These are phyloP conservation scores for Chloroceryle inda DNA, from an alignment of 2,797 vertebrate species.

Conservation along the genomic window DNA sequence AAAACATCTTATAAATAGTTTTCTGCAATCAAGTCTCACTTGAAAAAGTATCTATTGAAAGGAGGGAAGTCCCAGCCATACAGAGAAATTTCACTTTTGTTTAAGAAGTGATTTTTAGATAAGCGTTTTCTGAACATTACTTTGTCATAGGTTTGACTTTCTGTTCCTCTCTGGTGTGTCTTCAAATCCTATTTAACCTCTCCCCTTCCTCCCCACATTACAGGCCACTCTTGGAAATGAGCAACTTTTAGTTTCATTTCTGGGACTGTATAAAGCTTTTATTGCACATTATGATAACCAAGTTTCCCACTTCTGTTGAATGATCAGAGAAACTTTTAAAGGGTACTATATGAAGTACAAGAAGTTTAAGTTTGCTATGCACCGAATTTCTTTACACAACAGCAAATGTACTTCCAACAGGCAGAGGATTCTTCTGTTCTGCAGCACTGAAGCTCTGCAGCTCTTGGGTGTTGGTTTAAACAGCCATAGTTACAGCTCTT, in stretches of 20 bases:
- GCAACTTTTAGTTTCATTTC: not conserved
- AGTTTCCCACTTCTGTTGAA: not conserved
- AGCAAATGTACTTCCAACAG: not conserved
- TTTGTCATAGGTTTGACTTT: not conserved
- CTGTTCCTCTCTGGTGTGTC: not conserved
- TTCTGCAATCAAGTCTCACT: not conserved
- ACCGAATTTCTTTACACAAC: not conserved
- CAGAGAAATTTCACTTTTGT: not conserved
- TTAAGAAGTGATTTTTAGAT: not conserved
- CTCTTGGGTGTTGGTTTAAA: not conserved
- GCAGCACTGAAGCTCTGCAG: not conserved
- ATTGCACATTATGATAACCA: not conserved
- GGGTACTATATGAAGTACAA: not conserved
- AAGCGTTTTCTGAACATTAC: not conserved
- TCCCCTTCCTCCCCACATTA: not conserved
- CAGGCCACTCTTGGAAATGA: not conserved
- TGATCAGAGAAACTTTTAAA: not conserved
- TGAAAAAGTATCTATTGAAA: not conserved
- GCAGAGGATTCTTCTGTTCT: not conserved
- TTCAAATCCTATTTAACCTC: not conserved
- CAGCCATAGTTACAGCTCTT: not conserved
- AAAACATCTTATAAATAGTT: not conserved
- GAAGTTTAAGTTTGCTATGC: not conserved
- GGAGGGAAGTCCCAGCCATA: not conserved
- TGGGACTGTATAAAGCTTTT: not conserved